Base-by-base conservation (phyloP, 2,113 vertebrate species). In the Crotalus viridis region DNA sequence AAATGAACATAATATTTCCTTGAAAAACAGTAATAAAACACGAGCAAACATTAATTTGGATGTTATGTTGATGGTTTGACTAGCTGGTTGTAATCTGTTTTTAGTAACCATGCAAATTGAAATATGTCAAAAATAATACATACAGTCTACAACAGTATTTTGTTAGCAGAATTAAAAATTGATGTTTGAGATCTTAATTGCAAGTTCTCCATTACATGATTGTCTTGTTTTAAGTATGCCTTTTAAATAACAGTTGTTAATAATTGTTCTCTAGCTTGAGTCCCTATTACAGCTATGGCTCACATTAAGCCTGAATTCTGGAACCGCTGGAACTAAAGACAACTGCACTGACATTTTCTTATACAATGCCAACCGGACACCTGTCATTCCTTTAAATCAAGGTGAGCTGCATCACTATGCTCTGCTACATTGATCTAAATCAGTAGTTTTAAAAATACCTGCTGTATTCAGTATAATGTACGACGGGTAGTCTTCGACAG, bases 211-310 rank as follows among this genome's bases (percentile, higher is more conserved):
- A 3, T 88, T 89, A 13, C 59, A 56, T 56, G 26, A 28, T 64
- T 61, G 5, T 4, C 57, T 43, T 61, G 22, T 43, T 54, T n/a
- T 51, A 87, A 87, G 8, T 21, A 26, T 43, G 9, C 12, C 33
- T 56, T 88, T 43, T 43, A 55, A 46, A 87, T 2, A 89, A 61
- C 22, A n/a, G 89, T n/a, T 95, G 24, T 2, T 1, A 64, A 51
- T 85, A 43, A 81, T 12, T 43, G 95, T 87, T 93, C 97, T 93
- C 12, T 94, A 99, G 99, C 97, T 99, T 97, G 99, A 99, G 97
- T 99, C 99, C 9, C 97, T 99, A 90, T 98, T 99, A 93, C 99
- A 99, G 94, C 98, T 99, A 86, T 99, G 99, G 99, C 98, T 99
- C 95, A 99, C 99, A 48, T 98, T 99, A 96, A 99, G 99, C 96